Percentiles rank a stretch among this genome's conserved stretches.
These are phyloP conservation scores for Aplysia californica DNA, from an alignment of 1,140 invertebrate species.

Conservation along the genomic window DNA sequence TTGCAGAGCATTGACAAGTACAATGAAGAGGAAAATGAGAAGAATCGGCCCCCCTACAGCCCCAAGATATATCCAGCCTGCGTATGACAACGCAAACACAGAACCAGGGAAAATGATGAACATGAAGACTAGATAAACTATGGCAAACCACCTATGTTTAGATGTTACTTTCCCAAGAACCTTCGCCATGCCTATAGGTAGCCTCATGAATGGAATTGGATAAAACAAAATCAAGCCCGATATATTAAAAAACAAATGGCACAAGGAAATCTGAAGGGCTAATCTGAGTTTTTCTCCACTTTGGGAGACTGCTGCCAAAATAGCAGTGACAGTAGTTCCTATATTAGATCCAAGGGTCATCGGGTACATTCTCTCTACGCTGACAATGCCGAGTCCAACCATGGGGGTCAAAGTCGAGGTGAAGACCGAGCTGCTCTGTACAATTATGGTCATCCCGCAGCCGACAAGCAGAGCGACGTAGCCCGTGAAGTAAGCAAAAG, in stretches of 20 bases:
- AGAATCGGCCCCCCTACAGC: constrained; percentile 53
- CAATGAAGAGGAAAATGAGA: constrained; percentile 59
- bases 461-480: constrained; percentile 73
- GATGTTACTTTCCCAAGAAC: constrained; percentile 71
- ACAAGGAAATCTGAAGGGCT: constrained; percentile 53
- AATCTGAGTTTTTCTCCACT: constrained; percentile 50
- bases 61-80: constrained; percentile 50
- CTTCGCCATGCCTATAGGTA: constrained; percentile 72
- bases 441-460: constrained; percentile 72
- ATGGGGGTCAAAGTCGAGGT: constrained; percentile 76
- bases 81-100: constrained; percentile 68
- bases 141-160: constrained; percentile 73
- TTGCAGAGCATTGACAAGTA: constrained; percentile 68
- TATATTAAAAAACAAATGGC: constrained; percentile 66
- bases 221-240: constrained; percentile 74
- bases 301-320: constrained; percentile 71
- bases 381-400: constrained; percentile 74
- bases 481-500: constrained; percentile 68
- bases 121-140: constrained; percentile 72
- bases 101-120: constrained; percentile 72
- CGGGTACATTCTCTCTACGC: constrained; percentile 74
- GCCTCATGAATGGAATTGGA: constrained; percentile 71
- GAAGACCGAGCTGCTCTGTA: constrained; percentile 75
- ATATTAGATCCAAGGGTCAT: constrained; percentile 75
- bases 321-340: constrained; percentile 74